phyloP scores from a whole-genome alignment of 1,140 invertebrate species.

The Vanessa tameamea region DNA sequence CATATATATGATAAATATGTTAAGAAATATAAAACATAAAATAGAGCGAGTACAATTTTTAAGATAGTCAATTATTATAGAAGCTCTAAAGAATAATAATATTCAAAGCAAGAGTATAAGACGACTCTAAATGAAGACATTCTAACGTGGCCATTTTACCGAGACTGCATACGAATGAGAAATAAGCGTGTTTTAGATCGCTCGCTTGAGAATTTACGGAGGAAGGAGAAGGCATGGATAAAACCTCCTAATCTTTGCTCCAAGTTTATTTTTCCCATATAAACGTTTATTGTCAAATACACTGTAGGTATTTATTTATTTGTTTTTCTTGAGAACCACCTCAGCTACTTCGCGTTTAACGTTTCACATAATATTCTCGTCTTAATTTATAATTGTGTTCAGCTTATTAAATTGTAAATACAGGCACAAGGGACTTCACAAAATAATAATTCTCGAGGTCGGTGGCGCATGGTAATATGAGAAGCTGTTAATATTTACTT shows the following conservation, averaged over 20 bases:
- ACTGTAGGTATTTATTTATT: not conserved
- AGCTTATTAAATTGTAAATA: not conserved
- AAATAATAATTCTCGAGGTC: too few relatives aligned
- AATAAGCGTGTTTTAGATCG: slow-evolving; percentile 6
- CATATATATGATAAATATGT: too few relatives aligned
- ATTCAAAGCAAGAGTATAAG: slow-evolving; percentile 4
- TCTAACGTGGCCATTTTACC: not conserved
- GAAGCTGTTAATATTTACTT: too few relatives aligned
- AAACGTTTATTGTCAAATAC: not conserved
- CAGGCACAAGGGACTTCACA: not conserved
- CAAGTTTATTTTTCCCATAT: not conserved
- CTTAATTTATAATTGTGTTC: too few relatives aligned
- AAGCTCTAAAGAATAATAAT: slow-evolving; percentile 10
- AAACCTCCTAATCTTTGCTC: not conserved
- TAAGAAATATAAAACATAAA: not conserved
- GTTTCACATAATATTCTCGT: too few relatives aligned
- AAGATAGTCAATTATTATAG: slow-evolving; percentile 4
- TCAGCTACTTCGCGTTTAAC: too few relatives aligned
- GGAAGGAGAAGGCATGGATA: not conserved
- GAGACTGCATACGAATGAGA: slow-evolving; percentile 21
- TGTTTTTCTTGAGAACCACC: too few relatives aligned
- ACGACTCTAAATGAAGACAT: slow-evolving; percentile 19
- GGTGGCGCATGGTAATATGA: too few relatives aligned
- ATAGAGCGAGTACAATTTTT: not conserved
- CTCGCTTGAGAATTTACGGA: slow-evolving; percentile 7